Evolutionary conservation across 2,113 vertebrate species (phyloP).

Genomic region (Halichoeres trimaculatus): DNA sequence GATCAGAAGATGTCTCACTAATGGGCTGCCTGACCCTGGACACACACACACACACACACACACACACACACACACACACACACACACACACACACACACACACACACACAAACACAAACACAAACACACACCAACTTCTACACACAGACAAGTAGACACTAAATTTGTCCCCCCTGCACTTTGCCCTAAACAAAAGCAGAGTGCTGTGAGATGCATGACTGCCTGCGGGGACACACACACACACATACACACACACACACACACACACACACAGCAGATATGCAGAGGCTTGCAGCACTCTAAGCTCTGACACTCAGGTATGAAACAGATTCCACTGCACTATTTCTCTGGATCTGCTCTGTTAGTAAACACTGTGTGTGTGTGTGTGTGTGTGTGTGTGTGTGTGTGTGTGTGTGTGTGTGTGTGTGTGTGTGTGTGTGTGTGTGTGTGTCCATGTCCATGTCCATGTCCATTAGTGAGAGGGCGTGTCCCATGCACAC

Average conservation of each 20-base stretch:
- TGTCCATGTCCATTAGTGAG: constrained; percentile 12
- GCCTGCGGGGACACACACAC: constrained; percentile 26
- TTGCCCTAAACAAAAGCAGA: constrained; percentile 53
- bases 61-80: constrained; percentile 30
- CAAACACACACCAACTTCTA: too few species aligned
- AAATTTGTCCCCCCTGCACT: constrained; percentile 43
- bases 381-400: constrained; percentile 24
- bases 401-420: constrained; percentile 5
- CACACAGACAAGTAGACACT: constrained; percentile 6
- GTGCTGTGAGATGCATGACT: neutral
- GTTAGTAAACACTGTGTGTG: constrained; percentile 48
- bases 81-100: neutral
- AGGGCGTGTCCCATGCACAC: constrained; percentile 50
- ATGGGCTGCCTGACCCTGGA: constrained; percentile 67
- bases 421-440: neutral
- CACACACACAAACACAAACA: constrained; percentile 18
- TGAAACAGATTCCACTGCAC: constrained; percentile 63
- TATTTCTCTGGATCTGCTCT: constrained; percentile 63
- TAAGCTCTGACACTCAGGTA: constrained; percentile 76
- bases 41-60: constrained; percentile 33
- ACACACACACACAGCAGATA: constrained; percentile 47
- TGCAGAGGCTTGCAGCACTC: constrained; percentile 69
- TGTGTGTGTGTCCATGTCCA: constrained; percentile 1
- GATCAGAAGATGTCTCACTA: constrained; percentile 67
- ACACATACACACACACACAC: constrained; percentile 19